Percentiles rank a stretch among this genome's conserved stretches.
These are phyloP conservation scores for Ellobius talpinus DNA, from an alignment of 2,113 vertebrate genomes.

Conservation along the genomic window DNA sequence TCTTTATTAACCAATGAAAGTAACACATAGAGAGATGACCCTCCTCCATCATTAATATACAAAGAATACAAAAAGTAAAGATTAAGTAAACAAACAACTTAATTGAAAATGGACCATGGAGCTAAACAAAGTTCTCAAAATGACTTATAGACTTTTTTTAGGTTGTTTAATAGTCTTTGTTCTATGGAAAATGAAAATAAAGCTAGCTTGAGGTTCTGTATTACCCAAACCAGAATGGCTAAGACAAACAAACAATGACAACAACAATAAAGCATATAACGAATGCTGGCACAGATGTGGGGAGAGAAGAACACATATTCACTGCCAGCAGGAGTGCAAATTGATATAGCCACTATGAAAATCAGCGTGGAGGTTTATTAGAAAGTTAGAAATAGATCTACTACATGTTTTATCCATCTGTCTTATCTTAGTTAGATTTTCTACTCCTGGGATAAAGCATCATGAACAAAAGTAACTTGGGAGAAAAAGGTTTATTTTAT, in stretches of 20 bases:
- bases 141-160: not conserved
- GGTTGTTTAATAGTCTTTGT: not conserved
- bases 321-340: not conserved
- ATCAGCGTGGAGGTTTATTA: not conserved
- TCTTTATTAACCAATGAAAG: too few relatives aligned
- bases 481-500: not conserved
- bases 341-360: not conserved
- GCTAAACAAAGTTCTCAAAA: not conserved
- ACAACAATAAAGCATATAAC: not conserved
- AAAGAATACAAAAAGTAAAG: not conserved
- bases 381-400: not conserved
- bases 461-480: not conserved
- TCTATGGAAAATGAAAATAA: not conserved
- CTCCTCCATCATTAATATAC: too few relatives aligned
- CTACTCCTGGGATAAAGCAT: not conserved
- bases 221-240: not conserved
- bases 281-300: not conserved
- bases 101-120: not conserved
- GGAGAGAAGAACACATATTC: not conserved
- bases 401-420: not conserved
- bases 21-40: too few relatives aligned
- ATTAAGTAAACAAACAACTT: not conserved
- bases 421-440: not conserved
- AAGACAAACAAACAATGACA: not conserved
- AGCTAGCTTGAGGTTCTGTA: not conserved